Percentiles rank a stretch among this genome's conserved stretches.
These are phyloP conservation scores for Tenodera sinensis DNA, from an alignment of 2,888 invertebrate genomes.

Conservation along the genomic window DNA sequence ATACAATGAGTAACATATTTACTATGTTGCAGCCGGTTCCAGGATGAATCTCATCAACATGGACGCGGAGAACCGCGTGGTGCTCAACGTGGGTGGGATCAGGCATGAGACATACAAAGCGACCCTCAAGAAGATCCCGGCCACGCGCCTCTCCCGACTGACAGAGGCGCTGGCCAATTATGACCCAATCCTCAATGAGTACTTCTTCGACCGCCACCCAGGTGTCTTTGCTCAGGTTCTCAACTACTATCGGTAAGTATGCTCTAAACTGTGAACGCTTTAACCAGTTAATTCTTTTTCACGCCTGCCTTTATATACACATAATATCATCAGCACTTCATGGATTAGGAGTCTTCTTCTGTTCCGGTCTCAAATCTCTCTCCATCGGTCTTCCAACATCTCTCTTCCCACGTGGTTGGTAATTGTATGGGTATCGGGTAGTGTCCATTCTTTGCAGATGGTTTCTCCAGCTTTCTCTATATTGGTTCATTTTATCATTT, in stretches of 20 bases:
- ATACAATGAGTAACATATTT: neutral
- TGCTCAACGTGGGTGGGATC: constrained; percentile 97
- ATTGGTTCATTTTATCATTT: no score
- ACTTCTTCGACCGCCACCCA: constrained; percentile 98
- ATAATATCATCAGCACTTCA: no score
- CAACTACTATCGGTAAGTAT: constrained; percentile 84
- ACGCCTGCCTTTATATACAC: no score
- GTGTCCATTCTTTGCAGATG: no score
- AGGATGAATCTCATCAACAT: constrained; percentile 87
- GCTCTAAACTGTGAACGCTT: neutral
- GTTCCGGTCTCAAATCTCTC: no score
- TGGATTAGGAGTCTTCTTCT: no score
- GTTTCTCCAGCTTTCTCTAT: no score
- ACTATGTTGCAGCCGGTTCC: constrained; percentile 21
- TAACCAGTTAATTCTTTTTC: neutral
- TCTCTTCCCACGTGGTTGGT: no score
- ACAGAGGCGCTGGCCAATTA: constrained; percentile 98
- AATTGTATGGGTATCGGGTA: no score
- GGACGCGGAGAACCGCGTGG: constrained; percentile 98
- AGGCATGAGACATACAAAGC: constrained; percentile 96
- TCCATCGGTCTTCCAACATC: no score
- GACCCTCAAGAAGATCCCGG: constrained; percentile 95
- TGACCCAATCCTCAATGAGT: constrained; percentile 98
- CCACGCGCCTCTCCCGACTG: constrained; percentile 87
- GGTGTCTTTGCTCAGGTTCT: constrained; percentile 95